Base-by-base conservation (phyloP, 1,140 invertebrate genomes). In the Pogonognathellus flavescens region DNA sequence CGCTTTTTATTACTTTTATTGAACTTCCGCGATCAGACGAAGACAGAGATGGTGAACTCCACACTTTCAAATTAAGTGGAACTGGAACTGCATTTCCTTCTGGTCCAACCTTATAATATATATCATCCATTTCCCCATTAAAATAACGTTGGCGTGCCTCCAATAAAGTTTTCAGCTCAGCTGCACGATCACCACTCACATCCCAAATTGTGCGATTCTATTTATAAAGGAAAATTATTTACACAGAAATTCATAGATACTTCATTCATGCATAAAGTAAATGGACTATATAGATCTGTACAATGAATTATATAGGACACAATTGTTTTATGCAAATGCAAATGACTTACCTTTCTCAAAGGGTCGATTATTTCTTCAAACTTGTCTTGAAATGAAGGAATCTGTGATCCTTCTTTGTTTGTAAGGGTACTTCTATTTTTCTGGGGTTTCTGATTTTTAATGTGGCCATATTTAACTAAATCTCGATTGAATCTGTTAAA, bases 61-160 rank as follows among this genome's bases (percentile, higher is more conserved):
- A 41, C 5, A 70, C 13, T 70, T 14, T 70, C 20, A 70, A 14
- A 41, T 70, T 70, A 16, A 4, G 22, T 16, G 66, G 66, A 4
- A 25, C 14, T 9, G 22, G 22, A 7, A 70, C 25, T 70, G 22
- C 7, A 70, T 49, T 11, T 16, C 66, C 25, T 14, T 70, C 66
- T 41, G 66, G 66, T 31, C 66, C 66, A 7, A 31, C 31, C 8
- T 41, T 70, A 22, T 70, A 70, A 41, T 70, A 70, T 16, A 31
- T 31, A 22, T 70, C 66, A 41, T 70, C 66, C 66, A 70, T 70
- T 70, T 70, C 66, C 16, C 66, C 66, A 8, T 70, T 70, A 16
- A 70, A 70, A 25, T 41, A 70, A 41, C 66, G 66, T 70, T 70
- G 20, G 22, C 66, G 20, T 41, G 22, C 66, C 11, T 70, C 66